Evolutionary conservation across 2,888 invertebrate species (phyloP), one percentile per base, ranked within the genome.

Genomic region (Cephus rjabovi): DNA sequence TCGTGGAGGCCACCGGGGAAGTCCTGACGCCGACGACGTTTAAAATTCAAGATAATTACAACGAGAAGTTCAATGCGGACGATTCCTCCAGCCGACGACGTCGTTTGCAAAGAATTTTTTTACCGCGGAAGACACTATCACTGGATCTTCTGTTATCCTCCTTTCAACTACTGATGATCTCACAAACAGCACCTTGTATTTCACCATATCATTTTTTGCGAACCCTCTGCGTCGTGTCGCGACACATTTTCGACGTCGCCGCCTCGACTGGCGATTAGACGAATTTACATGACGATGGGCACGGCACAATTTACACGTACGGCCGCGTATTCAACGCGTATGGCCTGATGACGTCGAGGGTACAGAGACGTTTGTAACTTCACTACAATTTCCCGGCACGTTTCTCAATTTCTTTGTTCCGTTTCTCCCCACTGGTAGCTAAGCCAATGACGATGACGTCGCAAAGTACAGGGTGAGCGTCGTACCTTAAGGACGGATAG

Each of bases 141-240:
- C 56, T 23, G 23, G 56, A 56, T 56, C 56, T 56, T 56, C 23
- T 71, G 4, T 34, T 71, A 71, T 71, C 71, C 71, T 31, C 12
- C 15, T 71, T 74, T 30, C 37, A 23, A 56, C 56, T 23, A 23
- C 2, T 0, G 56, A 56, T 56, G 56, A 56, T 56, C 23, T 56
- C 23, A 56, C 56, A 3, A 56, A 23, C 56, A 23, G 23, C 56
- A 56, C 56, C 56, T 56, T 9, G 23, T 56, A 56, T 56, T 56
- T 56, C 56, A 34, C 35, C 12, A 23, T 74, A 31, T 75, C 76
- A 76, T 88, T 87, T 89, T 86, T 89, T 86, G 74, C 88, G 85
- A 40, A 85, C 87, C 68, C 88, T 83, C 71, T 84, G 86, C 34
- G 85, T 83, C 69, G 79, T 79, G 77, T 78, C 82, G 75, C 83